A percentile compares a stretch with the other conserved stretches of the same genome.
These are phyloP conservation scores for Mythimna lalbum DNA, from an alignment of 2,888 invertebrate species.

Conservation along the genomic window DNA sequence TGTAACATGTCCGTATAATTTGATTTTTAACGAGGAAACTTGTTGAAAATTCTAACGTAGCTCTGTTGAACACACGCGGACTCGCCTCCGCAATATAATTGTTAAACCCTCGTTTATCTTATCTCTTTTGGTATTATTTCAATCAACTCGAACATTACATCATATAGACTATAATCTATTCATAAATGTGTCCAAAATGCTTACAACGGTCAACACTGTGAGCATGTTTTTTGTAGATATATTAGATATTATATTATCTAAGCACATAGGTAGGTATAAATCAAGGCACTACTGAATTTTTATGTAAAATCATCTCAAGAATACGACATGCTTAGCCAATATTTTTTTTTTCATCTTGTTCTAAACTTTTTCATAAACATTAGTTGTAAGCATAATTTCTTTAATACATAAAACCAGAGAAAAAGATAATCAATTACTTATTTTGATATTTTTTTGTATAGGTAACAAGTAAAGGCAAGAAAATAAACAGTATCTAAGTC, in stretches of 20 bases:
- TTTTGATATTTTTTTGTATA: background rate
- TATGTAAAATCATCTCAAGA: background rate
- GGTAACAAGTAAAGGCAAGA: background rate
- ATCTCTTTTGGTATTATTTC: conserved; percentile 47
- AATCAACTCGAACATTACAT: conserved; percentile 54
- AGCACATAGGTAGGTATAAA: conserved; percentile 1
- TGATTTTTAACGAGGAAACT: conserved; percentile 74
- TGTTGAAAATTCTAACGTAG: conserved; percentile 57
- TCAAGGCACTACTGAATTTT: background rate
- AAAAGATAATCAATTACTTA: background rate
- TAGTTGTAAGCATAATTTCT: background rate
- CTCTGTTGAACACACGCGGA: conserved; percentile 30
- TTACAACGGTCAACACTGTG: conserved; percentile 9
- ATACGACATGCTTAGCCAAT: background rate
- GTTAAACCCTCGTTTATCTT: conserved; percentile 49
- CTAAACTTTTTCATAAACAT: conserved; percentile 2
- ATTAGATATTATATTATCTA: background rate
- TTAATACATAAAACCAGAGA: background rate
- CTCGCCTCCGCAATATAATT: conserved; percentile 40
- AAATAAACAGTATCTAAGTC: background rate
- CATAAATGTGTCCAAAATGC: conserved; percentile 33
- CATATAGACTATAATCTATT: conserved; percentile 46
- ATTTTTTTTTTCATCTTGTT: background rate
- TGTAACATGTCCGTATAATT: conserved; percentile 34
- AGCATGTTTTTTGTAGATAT: conserved; percentile 17